Evolutionary conservation across 2,797 vertebrate genomes (phyloP).

Genomic region (Chaunax sp.): DNA sequence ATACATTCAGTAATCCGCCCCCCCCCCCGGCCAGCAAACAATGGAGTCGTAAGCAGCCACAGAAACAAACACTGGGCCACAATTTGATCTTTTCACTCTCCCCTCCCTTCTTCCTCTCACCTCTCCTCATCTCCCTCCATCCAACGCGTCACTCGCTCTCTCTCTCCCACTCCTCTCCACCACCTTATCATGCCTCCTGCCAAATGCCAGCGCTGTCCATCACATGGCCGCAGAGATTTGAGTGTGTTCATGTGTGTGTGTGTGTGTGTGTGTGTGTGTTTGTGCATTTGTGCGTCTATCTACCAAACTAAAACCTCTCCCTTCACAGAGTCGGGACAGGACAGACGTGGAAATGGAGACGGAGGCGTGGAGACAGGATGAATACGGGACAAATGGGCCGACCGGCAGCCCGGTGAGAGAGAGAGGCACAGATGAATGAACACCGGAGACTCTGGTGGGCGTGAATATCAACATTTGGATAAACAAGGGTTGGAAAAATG

Average conservation of each 20-base stretch:
- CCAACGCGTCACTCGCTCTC: conserved; percentile 46
- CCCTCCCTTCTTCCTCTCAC: conserved; percentile 31
- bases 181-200: conserved; percentile 80
- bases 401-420: conserved; percentile 26
- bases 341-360: conserved; percentile 57
- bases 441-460: conserved; percentile 37
- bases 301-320: conserved; percentile 62
- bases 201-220: conserved; percentile 86
- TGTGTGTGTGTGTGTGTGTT: not conserved
- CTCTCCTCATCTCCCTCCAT: conserved; percentile 34
- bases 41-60: conserved; percentile 59
- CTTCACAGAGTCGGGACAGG: conserved; percentile 65
- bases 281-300: conserved; percentile 29
- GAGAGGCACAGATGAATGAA: conserved; percentile 54
- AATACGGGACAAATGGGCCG: conserved; percentile 44
- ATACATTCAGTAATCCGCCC: conserved; percentile 61
- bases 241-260: conserved; percentile 33
- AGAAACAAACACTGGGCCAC: conserved; percentile 63
- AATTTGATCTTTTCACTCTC: conserved; percentile 59
- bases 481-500: conserved; percentile 30
- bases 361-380: conserved; percentile 61
- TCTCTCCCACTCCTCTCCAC: conserved; percentile 60
- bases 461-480: conserved; percentile 43
- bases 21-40: conserved; percentile 53
- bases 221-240: conserved; percentile 65